Evolutionary conservation across 2,113 vertebrate genomes (phyloP).

Genomic region (Corydoras maculifer): DNA sequence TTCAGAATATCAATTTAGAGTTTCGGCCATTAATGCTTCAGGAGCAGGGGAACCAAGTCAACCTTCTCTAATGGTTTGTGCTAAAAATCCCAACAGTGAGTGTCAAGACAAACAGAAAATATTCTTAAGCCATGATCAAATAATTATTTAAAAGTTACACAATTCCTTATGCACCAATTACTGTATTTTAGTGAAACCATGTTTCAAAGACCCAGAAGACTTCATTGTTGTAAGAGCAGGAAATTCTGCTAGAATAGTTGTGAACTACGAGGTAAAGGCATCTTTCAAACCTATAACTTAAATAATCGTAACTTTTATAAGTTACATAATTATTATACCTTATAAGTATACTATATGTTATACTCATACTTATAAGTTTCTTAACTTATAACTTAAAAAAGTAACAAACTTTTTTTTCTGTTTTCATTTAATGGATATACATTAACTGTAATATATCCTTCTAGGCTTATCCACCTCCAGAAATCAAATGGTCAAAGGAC

Average conservation of each 20-base stretch:
- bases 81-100: conserved; percentile 77
- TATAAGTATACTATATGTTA: too few species aligned
- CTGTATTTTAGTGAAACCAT: conserved; percentile 66
- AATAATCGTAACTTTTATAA: too few species aligned
- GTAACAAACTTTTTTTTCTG: too few species aligned
- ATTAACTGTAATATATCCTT: not conserved
- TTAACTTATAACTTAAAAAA: too few species aligned
- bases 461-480: conserved; percentile 65
- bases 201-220: conserved; percentile 66
- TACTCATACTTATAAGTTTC: too few species aligned
- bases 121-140: not conserved
- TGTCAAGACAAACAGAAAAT: conserved; percentile 3
- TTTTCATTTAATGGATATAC: too few species aligned
- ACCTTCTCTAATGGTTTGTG: conserved; percentile 67
- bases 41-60: conserved; percentile 74
- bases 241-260: conserved; percentile 64
- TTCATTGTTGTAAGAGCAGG: conserved; percentile 71
- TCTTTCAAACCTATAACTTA: not conserved
- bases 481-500: conserved; percentile 78
- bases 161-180: not conserved
- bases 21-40: conserved; percentile 74
- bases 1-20: conserved; percentile 79
- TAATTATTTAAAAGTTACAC: not conserved
- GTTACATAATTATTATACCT: too few species aligned
- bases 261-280: conserved; percentile 73